A percentile compares a stretch with the other conserved stretches of the same genome.
Evolutionary conservation across 2,888 invertebrate species (phyloP).

Genomic region (Galeruca laticollis): DNA sequence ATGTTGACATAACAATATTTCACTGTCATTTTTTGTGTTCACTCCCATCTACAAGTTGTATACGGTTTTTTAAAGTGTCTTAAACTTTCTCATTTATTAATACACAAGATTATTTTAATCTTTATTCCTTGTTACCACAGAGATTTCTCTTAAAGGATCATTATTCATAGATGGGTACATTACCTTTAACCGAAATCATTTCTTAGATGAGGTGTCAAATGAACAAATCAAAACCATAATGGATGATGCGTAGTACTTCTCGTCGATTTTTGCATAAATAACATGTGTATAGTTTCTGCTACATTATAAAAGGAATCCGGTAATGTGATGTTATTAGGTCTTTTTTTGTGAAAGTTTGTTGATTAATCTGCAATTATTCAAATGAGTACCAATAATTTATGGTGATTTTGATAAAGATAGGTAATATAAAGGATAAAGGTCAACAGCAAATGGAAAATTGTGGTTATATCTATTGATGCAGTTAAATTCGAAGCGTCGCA

Average conservation of each 20-base stretch:
- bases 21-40: constrained; percentile 31
- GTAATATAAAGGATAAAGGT: background rate
- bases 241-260: constrained; percentile 7
- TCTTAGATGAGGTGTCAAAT: constrained; percentile 33
- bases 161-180: constrained; percentile 30
- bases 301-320: background rate
- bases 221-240: constrained; percentile 23
- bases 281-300: constrained; percentile 1
- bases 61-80: constrained; percentile 19
- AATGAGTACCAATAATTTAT: background rate
- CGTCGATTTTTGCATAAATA: constrained; percentile 12
- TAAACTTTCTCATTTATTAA: constrained; percentile 35
- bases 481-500: too few relatives aligned
- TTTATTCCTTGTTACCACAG: constrained; percentile 30
- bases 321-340: constrained; percentile 1
- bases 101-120: constrained; percentile 33
- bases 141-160: constrained; percentile 34
- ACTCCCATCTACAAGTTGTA: constrained; percentile 23
- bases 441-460: background rate
- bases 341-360: constrained; percentile 6
- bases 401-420: background rate
- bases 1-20: constrained; percentile 30
- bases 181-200: constrained; percentile 28
- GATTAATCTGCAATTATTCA: background rate
- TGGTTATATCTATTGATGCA: too few relatives aligned